Base-by-base conservation (phyloP, 2,113 vertebrate species). In the Stomatorhinus ivindoensis region DNA sequence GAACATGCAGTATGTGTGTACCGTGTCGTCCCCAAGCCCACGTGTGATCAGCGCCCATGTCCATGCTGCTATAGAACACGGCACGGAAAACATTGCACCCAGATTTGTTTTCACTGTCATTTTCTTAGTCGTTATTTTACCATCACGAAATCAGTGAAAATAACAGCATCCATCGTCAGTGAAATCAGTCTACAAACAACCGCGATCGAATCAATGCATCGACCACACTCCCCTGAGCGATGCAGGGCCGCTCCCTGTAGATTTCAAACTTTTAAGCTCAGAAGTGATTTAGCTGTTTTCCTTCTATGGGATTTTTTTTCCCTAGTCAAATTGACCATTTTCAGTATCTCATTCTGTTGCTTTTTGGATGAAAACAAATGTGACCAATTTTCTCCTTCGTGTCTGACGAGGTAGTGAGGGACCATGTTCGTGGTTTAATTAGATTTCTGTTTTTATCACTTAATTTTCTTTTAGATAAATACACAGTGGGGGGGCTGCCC, bases 351-450 rank as follows among this genome's bases (percentile, higher is more conserved):
- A 6, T 31, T 93, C 90, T 93, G 92, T 93, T 69, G 90, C 91
- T 86, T 89, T 84, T 93, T 91, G 90, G 92, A 91, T 92, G 90
- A 92, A 93, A 93, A 93, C 92, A 94, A 94, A 95, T 90, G 91
- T 92, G 94, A 93, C 89, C 92, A 93, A 94, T 93, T 93, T 92
- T 92, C 83, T 88, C 84, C 89, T 90, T 90, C 91, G 93, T 93
- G 92, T 93, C 92, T 94, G 91, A 93, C 93, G 91, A 93, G 92
- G 92, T 93, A 94, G 94, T 95, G 93, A 93, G 88, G 87, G 91
- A 91, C 92, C 92, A 90, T 92, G 93, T 94, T 92, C 90, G 91
- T 92, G 91, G 91, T 94, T 94, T 95, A 92, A 94, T 95, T 93
- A 93, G 92, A 94, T 93, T 92, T 92, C 87, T 51, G 27, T 86